Evolutionary conservation across 2,113 vertebrate genomes (phyloP).

Genomic region (Toxostoma redivivum): DNA sequence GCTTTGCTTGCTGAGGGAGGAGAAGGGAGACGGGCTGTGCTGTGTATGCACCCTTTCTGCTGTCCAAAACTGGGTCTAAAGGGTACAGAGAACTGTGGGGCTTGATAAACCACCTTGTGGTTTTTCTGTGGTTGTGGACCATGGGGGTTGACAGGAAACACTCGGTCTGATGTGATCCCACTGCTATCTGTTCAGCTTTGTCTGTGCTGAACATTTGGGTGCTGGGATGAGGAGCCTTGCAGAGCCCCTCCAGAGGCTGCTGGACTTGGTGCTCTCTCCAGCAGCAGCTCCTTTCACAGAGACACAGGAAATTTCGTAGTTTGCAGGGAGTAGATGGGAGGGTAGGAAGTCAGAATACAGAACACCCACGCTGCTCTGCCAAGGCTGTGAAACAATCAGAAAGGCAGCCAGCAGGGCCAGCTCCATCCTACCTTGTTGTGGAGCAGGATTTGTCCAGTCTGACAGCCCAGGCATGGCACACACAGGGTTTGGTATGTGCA

Average conservation of each 20-base stretch:
- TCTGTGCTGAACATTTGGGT: background rate
- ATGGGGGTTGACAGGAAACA: background rate
- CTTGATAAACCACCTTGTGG: background rate
- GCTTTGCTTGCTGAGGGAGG: background rate
- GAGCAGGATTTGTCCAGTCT: background rate
- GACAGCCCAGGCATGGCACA: background rate
- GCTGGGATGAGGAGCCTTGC: background rate
- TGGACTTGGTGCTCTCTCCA: background rate
- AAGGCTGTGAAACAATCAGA: background rate
- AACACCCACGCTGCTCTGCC: background rate
- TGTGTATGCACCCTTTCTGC: background rate
- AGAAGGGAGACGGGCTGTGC: background rate
- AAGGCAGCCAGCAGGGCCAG: background rate
- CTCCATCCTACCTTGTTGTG: background rate
- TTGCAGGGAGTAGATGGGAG: background rate
- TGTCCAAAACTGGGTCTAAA: background rate
- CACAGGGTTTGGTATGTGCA: accelerated
- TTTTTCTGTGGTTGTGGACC: background rate
- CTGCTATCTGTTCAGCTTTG: background rate
- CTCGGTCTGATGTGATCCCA: background rate
- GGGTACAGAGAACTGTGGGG: background rate
- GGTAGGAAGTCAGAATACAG: background rate
- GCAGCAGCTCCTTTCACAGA: background rate
- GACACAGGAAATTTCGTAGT: background rate
- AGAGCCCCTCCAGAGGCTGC: background rate